Evolutionary conservation across 2,113 vertebrate species (phyloP).

Genomic region (Lanius ludovicianus): DNA sequence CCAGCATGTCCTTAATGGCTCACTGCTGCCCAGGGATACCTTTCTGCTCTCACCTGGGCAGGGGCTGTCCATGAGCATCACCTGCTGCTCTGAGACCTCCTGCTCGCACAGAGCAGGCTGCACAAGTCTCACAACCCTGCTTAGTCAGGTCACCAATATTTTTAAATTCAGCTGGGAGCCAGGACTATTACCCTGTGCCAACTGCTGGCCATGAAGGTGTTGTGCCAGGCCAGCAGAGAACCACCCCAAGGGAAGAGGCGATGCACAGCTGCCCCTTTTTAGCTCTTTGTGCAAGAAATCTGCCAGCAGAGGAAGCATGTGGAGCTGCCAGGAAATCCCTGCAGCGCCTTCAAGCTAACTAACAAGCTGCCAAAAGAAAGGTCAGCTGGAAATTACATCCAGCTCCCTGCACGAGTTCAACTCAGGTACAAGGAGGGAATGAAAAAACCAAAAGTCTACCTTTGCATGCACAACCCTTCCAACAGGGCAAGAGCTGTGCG

Average conservation of each 20-base stretch:
- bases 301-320: neutral
- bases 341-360: neutral
- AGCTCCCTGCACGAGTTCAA: neutral
- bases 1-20: neutral
- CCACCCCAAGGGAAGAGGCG: neutral
- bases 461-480: neutral
- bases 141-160: neutral
- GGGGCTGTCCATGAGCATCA: neutral
- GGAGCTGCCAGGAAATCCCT: conserved; percentile 37
- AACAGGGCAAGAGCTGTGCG: neutral
- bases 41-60: neutral
- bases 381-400: conserved; percentile 40
- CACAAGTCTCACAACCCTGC: neutral
- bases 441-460: neutral
- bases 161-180: neutral
- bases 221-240: neutral
- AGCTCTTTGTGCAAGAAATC: neutral
- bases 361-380: conserved; percentile 29
- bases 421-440: neutral
- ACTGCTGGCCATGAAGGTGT: neutral
- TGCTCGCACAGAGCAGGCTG: neutral
- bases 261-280: conserved; percentile 24
- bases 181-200: neutral
- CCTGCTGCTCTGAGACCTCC: neutral
- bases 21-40: neutral